Evolutionary conservation across 2,797 vertebrate species (phyloP), one percentile per base, ranked within the genome.

Genomic region (Argentina silus): DNA sequence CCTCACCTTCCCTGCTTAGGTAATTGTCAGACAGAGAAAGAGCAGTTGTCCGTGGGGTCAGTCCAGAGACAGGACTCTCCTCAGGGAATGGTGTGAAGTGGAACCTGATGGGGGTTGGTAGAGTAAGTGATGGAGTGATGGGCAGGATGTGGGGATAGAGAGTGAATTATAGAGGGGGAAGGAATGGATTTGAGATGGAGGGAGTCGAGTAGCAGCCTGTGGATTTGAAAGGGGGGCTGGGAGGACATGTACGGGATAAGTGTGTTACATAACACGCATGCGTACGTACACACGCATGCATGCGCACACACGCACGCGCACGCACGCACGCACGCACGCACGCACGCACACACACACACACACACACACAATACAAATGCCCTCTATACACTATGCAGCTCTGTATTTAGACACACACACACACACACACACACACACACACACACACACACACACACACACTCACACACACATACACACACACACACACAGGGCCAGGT

Each of bases 71-170:
- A 56, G 3, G 12, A 11, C 12, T 43, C 7, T 9, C n/a, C 60
- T 43, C 12, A 15, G 61, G 36, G 42, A 63, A 11, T 43, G 14
- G 15, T 62, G 60, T 15, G 1, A n/a, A 63, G 14, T 63, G 42
- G 61, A 44, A 63, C 61, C 36, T 63, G 42, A 44, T 63, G 59
- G 27, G 27, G 59, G 59, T n/a, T n/a, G 59, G 27, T 61, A 42
- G 4, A 36, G n/a, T n/a, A 17, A 63, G 42, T 0, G 15, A 43
- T 43, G n/a, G 42, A 64, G n/a, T 42, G 42, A 19, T 10, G 36
- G 43, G 61, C 42, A 44, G 42, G 61, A 63, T 43, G 61, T 63
- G 42, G 43, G 61, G 42, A 63, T 44, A 27, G 61, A 63, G 14
- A 43, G 15, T n/a, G n/a, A 15, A 19, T 63, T 7, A 19, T n/a